These are phyloP conservation scores for Colistium nudipinnis DNA, from an alignment of 2,113 vertebrate species.

Conservation along the genomic window DNA sequence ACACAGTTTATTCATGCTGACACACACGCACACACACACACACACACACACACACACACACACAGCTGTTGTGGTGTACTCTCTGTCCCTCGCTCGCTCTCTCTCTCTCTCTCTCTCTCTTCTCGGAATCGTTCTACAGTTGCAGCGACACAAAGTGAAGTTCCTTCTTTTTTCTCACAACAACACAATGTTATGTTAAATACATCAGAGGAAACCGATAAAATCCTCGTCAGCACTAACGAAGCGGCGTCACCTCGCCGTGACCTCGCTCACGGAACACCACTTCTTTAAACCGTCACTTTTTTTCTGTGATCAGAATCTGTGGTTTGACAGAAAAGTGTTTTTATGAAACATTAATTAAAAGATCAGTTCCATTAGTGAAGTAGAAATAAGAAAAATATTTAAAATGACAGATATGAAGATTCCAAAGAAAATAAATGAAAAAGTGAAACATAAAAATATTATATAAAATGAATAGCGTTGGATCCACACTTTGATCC, in stretches of 20 bases:
- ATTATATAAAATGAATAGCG: no score
- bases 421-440: no score
- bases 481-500: no score
- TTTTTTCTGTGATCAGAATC: no score
- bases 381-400: no score
- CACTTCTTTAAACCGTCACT: neutral
- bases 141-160: conserved; percentile 2
- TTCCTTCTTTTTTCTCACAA: conserved; percentile 33
- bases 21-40: conserved; percentile 11
- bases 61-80: no score
- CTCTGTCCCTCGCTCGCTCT: conserved; percentile 5
- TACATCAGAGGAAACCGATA: conserved; percentile 67
- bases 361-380: no score
- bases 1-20: conserved; percentile 44
- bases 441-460: no score
- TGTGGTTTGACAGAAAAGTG: no score
- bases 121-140: conserved; percentile 60
- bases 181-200: conserved; percentile 38
- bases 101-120: conserved; percentile 22
- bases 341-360: no score
- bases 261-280: conserved; percentile 29
- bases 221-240: conserved; percentile 49
- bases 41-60: neutral
- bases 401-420: no score
- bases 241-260: conserved; percentile 44